A percentile compares a stretch with the other conserved stretches of the same genome.
phyloP scores from a whole-genome alignment of 2,113 vertebrate species.

The Istiophorus platypterus region DNA sequence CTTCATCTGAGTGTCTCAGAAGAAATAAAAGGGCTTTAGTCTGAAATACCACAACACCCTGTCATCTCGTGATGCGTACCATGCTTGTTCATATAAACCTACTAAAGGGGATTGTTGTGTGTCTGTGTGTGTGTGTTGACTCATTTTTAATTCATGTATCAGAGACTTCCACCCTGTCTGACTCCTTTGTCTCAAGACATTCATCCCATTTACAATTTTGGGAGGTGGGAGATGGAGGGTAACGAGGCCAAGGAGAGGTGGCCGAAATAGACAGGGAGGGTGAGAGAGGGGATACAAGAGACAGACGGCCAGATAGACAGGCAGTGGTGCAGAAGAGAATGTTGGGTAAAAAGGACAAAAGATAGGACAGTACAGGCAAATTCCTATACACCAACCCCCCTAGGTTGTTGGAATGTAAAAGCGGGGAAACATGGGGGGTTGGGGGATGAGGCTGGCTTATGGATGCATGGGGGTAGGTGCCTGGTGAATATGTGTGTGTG shows the following conservation, averaged over 20 bases:
- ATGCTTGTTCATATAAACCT: not conserved
- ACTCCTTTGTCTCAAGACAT: conserved; percentile 2
- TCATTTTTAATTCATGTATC: conserved; percentile 21
- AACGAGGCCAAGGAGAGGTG: not conserved
- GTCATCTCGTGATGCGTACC: conserved; percentile 12
- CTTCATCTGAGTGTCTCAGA: conserved; percentile 1
- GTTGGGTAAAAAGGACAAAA: conserved; percentile 60
- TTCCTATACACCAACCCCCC: conserved; percentile 44
- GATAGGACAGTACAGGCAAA: conserved; percentile 52
- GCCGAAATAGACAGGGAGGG: not conserved
- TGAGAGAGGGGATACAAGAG: not conserved
- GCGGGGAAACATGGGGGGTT: conserved; percentile 46
- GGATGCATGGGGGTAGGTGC: conserved; percentile 39
- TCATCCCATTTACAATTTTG: not conserved
- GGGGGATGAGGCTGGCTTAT: conserved; percentile 37
- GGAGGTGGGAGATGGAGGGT: not conserved
- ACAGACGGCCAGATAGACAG: conserved; percentile 41
- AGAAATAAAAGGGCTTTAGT: not conserved
- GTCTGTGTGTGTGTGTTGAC: not conserved
- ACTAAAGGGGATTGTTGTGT: not conserved
- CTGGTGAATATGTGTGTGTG: conserved; percentile 4
- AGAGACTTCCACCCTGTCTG: conserved; percentile 21
- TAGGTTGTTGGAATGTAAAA: conserved; percentile 59
- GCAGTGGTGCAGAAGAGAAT: conserved; percentile 42
- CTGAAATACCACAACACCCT: conserved; percentile 10